Evolutionary conservation across 2,797 vertebrate species (phyloP).

Genomic region (Pangasius macronema): DNA sequence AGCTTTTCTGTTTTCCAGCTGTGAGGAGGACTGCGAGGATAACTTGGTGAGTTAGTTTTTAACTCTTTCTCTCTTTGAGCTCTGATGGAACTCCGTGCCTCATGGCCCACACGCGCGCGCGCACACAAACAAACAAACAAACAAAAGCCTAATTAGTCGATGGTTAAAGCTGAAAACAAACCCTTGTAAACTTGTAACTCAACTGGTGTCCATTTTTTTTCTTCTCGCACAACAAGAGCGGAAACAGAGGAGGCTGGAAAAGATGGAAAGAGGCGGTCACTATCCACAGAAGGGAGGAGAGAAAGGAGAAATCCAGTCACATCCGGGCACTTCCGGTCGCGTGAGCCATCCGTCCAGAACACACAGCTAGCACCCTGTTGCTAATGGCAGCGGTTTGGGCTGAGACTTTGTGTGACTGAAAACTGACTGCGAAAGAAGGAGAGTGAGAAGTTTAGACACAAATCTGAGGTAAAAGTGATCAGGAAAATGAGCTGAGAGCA

Average conservation of each 20-base stretch:
- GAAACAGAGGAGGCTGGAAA: slow-evolving; percentile 12
- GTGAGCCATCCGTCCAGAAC: background rate
- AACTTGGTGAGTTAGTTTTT: background rate
- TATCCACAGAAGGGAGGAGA: slow-evolving; percentile 36
- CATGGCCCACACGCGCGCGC: background rate
- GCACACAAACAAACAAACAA: too few species aligned
- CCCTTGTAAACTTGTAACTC: background rate
- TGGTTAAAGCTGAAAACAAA: background rate
- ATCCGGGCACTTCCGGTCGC: slow-evolving; percentile 28
- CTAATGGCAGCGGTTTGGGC: background rate
- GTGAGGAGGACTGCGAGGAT: background rate
- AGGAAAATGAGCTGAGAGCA: background rate
- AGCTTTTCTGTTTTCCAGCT: background rate
- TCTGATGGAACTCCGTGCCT: background rate
- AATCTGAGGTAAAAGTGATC: background rate
- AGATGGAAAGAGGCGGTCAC: slow-evolving; percentile 33
- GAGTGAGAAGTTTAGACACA: background rate
- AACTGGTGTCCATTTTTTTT: slow-evolving; percentile 30
- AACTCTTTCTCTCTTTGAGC: background rate
- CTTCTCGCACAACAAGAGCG: slow-evolving; percentile 7
- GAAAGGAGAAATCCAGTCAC: slow-evolving; percentile 18
- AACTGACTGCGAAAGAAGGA: background rate
- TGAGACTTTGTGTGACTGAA: background rate
- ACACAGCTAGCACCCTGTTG: too few species aligned
- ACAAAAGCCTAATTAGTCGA: background rate